Conservation (phyloP, 1,140 invertebrate species). For the Bombus picipes region DNA sequence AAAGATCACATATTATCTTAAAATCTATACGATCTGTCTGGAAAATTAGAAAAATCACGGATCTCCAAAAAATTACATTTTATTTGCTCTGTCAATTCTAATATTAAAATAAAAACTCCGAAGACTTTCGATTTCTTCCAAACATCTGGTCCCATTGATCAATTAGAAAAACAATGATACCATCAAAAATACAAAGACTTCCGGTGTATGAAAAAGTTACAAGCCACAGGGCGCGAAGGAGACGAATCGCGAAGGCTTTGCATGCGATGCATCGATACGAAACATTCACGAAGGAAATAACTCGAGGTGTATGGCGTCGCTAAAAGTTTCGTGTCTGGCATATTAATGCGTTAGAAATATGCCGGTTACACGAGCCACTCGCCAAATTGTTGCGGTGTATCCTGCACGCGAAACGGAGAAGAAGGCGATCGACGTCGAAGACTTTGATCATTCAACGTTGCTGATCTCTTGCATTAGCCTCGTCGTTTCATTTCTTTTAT, state of each 20-base stretch:
- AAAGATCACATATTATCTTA: too few species aligned
- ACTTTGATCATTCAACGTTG: background rate
- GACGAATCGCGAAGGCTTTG: slow-evolving; percentile 53
- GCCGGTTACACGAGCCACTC: background rate
- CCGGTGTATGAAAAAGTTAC: slow-evolving; percentile 46
- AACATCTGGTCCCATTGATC: too few species aligned
- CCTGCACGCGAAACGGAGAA: too few species aligned
- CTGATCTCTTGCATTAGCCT: background rate
- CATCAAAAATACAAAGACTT: slow-evolving; percentile 35
- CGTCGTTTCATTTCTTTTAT: background rate
- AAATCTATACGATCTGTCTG: too few species aligned
- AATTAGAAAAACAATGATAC: background rate
- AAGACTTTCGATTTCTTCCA: background rate
- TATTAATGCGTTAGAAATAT: slow-evolving; percentile 49
- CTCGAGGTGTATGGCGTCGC: slow-evolving; percentile 31
- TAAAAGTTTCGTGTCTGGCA: slow-evolving; percentile 40
- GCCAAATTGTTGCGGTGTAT: background rate
- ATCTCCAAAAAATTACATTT: too few species aligned
- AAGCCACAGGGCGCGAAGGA: slow-evolving; percentile 45
- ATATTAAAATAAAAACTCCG: background rate
- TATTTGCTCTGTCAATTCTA: too few species aligned
- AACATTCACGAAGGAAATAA: slow-evolving; percentile 54
- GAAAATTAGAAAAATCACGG: background rate
- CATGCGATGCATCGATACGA: slow-evolving; percentile 46
- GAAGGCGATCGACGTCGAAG: background rate